phyloP scores from a whole-genome alignment of 2,113 vertebrate species.

The Syngnathus floridae region DNA sequence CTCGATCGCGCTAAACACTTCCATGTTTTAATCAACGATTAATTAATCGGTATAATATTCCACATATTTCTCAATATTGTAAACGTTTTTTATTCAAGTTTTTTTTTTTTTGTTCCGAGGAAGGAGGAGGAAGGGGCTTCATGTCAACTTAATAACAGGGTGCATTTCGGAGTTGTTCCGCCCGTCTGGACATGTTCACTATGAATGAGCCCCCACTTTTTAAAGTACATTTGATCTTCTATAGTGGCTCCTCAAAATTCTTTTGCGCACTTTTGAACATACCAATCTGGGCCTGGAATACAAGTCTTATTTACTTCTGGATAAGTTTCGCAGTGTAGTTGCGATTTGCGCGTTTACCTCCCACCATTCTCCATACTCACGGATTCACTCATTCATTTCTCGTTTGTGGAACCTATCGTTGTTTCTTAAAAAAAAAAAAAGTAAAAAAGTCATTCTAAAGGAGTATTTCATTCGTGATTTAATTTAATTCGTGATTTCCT shows the following conservation, averaged over 20 bases:
- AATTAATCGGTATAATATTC: neutral
- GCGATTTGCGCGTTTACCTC: too few relatives aligned
- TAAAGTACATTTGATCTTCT: neutral
- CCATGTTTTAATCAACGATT: neutral
- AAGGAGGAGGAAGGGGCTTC: neutral
- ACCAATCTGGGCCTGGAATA: too few relatives aligned
- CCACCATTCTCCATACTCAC: too few relatives aligned
- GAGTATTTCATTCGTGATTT: too few relatives aligned
- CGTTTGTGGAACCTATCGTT: too few relatives aligned
- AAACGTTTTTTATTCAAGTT: neutral
- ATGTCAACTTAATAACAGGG: conserved; percentile 52
- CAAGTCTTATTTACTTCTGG: too few relatives aligned
- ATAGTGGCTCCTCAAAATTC: neutral
- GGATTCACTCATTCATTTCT: too few relatives aligned
- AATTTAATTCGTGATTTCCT: too few relatives aligned
- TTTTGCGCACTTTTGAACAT: neutral
- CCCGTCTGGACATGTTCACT: conserved; percentile 41
- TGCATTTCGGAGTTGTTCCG: conserved; percentile 19
- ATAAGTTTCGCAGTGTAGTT: too few relatives aligned
- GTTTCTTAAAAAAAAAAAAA: too few relatives aligned
- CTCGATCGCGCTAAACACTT: neutral
- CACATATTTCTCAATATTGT: neutral
- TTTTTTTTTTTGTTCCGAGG: conserved; percentile 36
- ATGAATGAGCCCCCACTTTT: neutral
- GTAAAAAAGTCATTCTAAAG: too few relatives aligned